A percentile compares a stretch with the other conserved stretches of the same genome.
Evolutionary conservation across 1,140 invertebrate genomes (phyloP).

Genomic region (Aricia agestis): DNA sequence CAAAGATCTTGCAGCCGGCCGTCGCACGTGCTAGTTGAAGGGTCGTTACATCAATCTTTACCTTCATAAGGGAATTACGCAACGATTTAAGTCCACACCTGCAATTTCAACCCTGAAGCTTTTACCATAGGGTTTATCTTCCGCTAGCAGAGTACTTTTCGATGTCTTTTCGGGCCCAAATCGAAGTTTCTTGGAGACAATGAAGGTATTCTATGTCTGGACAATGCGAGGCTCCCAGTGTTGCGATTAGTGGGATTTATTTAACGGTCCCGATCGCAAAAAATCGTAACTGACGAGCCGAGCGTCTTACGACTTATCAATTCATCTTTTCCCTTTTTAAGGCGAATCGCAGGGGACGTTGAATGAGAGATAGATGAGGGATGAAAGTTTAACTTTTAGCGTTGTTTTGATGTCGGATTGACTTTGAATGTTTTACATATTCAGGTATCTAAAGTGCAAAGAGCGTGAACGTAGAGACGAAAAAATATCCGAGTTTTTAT

Average conservation of each 20-base stretch:
- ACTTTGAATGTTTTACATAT: too few relatives aligned
- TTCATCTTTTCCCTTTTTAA: conserved; percentile 6
- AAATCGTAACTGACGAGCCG: conserved; percentile 29
- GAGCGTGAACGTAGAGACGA: too few relatives aligned
- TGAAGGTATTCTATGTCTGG: conserved; percentile 66
- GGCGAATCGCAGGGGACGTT: background rate
- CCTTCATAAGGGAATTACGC: background rate
- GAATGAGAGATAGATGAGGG: background rate
- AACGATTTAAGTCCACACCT: conserved; percentile 7
- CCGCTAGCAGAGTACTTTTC: background rate
- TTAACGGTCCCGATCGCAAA: conserved; percentile 50
- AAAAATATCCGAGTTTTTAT: background rate
- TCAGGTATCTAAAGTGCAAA: too few relatives aligned
- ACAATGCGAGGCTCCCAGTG: conserved; percentile 50
- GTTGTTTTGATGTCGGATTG: too few relatives aligned
- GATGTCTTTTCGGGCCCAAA: background rate
- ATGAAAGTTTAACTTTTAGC: background rate
- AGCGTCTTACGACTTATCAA: conserved; percentile 26
- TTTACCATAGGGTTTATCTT: background rate
- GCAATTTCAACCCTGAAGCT: background rate
- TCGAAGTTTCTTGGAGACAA: conserved; percentile 50
- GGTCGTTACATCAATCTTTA: conserved; percentile 70
- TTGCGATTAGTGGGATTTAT: conserved; percentile 64
- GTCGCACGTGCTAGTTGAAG: conserved; percentile 65
- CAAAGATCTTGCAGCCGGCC: conserved; percentile 50